Conservation (phyloP, 2,113 vertebrate species). For the Tragelaphus buxtoni region DNA sequence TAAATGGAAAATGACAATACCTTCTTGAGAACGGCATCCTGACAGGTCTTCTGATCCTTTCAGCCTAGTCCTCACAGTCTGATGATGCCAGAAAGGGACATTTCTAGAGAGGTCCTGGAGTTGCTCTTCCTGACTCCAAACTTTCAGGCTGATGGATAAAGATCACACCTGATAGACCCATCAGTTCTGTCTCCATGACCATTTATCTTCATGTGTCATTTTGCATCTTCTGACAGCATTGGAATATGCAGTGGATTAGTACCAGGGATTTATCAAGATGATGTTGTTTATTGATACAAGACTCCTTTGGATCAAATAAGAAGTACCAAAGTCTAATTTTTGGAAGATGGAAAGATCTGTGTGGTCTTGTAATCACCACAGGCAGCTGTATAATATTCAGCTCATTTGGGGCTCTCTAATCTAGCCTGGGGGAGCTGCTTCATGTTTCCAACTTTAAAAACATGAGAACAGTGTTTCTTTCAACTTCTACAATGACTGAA, state of each 20-base stretch:
- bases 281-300: not conserved
- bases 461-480: constrained; percentile 25
- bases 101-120: not conserved
- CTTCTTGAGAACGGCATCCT: not conserved
- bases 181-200: not conserved
- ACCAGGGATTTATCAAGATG: not conserved
- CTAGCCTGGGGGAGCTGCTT: not conserved
- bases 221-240: not conserved
- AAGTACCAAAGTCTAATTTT: not conserved
- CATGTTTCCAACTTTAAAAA: not conserved
- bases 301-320: not conserved
- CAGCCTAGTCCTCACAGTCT: not conserved
- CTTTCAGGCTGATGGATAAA: not conserved
- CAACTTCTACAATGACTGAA: constrained; percentile 30
- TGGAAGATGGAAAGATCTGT: not conserved
- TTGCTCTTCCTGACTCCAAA: not conserved
- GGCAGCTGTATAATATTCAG: not conserved
- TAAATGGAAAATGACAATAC: not conserved
- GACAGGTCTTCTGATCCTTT: not conserved
- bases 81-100: not conserved
- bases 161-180: not conserved
- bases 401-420: constrained; percentile 1
- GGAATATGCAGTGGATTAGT: not conserved
- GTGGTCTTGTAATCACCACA: not conserved
- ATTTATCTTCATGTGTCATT: not conserved